Evolutionary conservation across 2,113 vertebrate species (phyloP).

Genomic region (Myotis lucifugus): DNA sequence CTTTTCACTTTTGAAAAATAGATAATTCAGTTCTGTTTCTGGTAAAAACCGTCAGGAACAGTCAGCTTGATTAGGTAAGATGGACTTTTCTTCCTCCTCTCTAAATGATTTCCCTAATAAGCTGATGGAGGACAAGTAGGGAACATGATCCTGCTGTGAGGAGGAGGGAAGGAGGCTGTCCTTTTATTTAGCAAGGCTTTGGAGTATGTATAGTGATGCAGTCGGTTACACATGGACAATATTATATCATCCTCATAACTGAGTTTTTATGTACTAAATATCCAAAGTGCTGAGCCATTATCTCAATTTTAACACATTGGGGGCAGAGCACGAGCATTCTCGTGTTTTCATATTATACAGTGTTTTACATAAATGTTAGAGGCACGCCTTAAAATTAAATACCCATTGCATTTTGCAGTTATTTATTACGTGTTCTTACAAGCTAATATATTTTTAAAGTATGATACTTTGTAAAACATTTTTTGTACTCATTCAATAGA

Average conservation of each 20-base stretch:
- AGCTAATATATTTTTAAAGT: too few species aligned
- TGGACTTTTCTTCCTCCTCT: not conserved
- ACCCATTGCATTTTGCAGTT: too few species aligned
- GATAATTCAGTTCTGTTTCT: not conserved
- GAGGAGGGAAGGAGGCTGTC: not conserved
- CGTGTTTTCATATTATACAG: too few species aligned
- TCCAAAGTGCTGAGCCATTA: not conserved
- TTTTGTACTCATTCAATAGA: too few species aligned
- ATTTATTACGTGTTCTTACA: too few species aligned
- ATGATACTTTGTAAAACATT: too few species aligned
- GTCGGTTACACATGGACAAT: not conserved
- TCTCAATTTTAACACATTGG: too few species aligned
- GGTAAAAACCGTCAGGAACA: not conserved
- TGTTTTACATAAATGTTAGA: too few species aligned
- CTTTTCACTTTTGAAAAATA: conserved; percentile 4
- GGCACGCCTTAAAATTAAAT: too few species aligned
- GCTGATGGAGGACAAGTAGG: not conserved
- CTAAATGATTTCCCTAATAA: not conserved
- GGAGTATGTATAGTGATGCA: not conserved
- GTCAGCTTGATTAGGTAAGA: not conserved
- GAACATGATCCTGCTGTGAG: too few species aligned
- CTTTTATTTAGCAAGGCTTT: not conserved
- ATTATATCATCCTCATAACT: not conserved
- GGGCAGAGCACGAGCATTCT: too few species aligned
- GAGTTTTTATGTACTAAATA: not conserved